Conservation (phyloP, 2,888 invertebrate species). For the Mesochorus sp. region DNA sequence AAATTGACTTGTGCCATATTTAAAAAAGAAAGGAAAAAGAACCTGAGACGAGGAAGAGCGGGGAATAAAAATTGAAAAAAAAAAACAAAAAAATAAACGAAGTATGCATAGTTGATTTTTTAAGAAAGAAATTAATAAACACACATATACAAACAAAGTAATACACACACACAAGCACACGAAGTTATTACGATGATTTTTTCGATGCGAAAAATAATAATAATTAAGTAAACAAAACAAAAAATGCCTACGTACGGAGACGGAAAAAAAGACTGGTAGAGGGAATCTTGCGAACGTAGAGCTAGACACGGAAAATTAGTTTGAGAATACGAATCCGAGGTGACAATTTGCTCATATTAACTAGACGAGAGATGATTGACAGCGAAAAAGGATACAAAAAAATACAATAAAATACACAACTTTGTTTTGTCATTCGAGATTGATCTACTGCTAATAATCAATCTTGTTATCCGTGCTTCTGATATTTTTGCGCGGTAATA, state of each 20-base stretch:
- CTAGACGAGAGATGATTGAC: conserved; percentile 45
- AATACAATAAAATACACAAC: background rate
- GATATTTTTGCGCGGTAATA: no score
- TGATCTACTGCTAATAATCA: no score
- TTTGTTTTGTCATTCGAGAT: background rate
- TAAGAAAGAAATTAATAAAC: conserved; percentile 40
- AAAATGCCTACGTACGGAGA: conserved; percentile 76
- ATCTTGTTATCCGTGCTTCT: no score
- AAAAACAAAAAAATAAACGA: conserved; percentile 56
- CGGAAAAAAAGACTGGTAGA: conserved; percentile 79
- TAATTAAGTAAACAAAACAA: conserved; percentile 54
- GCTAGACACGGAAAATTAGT: conserved; percentile 68
- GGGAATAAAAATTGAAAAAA: conserved; percentile 15
- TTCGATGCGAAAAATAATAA: conserved; percentile 67
- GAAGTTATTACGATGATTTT: conserved; percentile 75
- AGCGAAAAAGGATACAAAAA: conserved; percentile 9
- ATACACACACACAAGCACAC: conserved; percentile 62
- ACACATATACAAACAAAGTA: background rate
- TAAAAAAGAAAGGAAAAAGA: conserved; percentile 53
- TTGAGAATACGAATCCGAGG: conserved; percentile 52
- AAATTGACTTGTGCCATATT: conserved; percentile 77
- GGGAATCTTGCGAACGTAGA: conserved; percentile 72
- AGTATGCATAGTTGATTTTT: conserved; percentile 58
- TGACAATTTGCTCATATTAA: conserved; percentile 62
- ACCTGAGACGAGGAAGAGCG: conserved; percentile 33